phyloP scores from a whole-genome alignment of 2,888 invertebrate genomes.

The Acrobasis repandana region DNA sequence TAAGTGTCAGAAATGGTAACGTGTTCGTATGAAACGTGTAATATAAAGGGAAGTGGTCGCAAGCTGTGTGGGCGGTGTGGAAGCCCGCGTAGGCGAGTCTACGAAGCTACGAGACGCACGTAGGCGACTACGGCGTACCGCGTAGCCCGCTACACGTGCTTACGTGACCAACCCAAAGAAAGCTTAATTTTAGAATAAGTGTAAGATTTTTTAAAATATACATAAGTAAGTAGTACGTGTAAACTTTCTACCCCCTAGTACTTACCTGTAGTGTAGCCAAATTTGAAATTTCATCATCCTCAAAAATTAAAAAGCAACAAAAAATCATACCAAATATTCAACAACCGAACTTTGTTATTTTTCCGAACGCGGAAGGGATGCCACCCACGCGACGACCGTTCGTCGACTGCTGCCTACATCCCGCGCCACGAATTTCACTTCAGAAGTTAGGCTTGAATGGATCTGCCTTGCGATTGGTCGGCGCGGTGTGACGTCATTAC shows the following conservation, averaged over 20 bases:
- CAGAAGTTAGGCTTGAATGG: slow-evolving; percentile 87
- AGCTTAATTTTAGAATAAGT: not conserved
- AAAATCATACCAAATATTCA: slow-evolving; percentile 8
- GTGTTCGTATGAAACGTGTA: slow-evolving; percentile 14
- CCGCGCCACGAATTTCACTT: slow-evolving; percentile 79
- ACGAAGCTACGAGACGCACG: slow-evolving; percentile 68
- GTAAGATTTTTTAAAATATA: not conserved
- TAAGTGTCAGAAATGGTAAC: not conserved
- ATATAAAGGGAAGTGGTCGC: slow-evolving; percentile 16
- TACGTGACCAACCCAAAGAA: slow-evolving; percentile 22
- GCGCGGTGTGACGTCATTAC: slow-evolving; percentile 87
- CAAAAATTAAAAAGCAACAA: slow-evolving; percentile 17
- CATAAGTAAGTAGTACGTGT: not conserved
- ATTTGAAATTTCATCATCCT: slow-evolving; percentile 27
- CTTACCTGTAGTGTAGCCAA: slow-evolving; percentile 27
- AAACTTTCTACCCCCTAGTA: slow-evolving; percentile 4
- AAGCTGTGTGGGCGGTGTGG: slow-evolving; percentile 40
- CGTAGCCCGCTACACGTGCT: slow-evolving; percentile 62
- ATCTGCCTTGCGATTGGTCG: slow-evolving; percentile 84
- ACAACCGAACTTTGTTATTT: slow-evolving; percentile 19
- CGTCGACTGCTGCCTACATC: slow-evolving; percentile 75
- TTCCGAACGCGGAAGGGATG: slow-evolving; percentile 26
- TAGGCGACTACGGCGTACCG: slow-evolving; percentile 72
- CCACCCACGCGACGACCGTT: slow-evolving; percentile 59
- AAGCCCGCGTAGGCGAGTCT: slow-evolving; percentile 76